Percentiles rank a stretch among this genome's conserved stretches.
Conservation (phyloP, 2,113 vertebrate species). For the Microtus richardsoni region DNA sequence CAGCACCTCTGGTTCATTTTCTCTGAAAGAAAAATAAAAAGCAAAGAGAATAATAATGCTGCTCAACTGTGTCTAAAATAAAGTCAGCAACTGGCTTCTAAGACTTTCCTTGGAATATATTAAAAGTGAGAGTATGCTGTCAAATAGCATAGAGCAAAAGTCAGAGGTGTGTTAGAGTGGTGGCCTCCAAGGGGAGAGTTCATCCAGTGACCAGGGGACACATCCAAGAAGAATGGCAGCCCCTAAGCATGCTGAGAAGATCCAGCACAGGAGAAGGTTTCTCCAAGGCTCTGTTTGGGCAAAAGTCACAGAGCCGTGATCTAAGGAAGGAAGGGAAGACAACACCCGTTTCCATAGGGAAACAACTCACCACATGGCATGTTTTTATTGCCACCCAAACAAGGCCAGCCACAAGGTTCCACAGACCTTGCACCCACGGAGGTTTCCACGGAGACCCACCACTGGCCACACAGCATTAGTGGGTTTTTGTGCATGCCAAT, state of each 20-base stretch:
- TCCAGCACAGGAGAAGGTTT: not conserved
- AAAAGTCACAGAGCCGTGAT: not conserved
- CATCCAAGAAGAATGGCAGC: rapidly evolving
- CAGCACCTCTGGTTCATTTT: not conserved
- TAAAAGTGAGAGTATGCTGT: rapidly evolving
- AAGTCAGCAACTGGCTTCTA: not conserved
- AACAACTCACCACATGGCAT: conserved; percentile 33
- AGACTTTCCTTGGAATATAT: not conserved
- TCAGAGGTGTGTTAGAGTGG: not conserved
- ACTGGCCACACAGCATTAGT: conserved; percentile 76
- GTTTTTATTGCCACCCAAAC: conserved; percentile 71
- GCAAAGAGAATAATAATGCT: not conserved
- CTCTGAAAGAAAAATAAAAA: not conserved
- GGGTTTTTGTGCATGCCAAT: conserved; percentile 85
- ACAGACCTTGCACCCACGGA: conserved; percentile 72
- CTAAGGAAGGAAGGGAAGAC: not conserved
- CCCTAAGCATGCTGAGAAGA: rapidly evolving
- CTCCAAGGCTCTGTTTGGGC: not conserved
- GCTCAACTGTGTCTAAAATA: too few species aligned
- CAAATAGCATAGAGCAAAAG: rapidly evolving
- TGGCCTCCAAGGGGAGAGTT: rapidly evolving
- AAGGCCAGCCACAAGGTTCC: conserved; percentile 43
- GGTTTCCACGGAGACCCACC: conserved; percentile 77
- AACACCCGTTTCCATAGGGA: not conserved
- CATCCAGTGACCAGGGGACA: rapidly evolving